Conservation (phyloP, 1,140 invertebrate genomes). For the Hermetia illucens region DNA sequence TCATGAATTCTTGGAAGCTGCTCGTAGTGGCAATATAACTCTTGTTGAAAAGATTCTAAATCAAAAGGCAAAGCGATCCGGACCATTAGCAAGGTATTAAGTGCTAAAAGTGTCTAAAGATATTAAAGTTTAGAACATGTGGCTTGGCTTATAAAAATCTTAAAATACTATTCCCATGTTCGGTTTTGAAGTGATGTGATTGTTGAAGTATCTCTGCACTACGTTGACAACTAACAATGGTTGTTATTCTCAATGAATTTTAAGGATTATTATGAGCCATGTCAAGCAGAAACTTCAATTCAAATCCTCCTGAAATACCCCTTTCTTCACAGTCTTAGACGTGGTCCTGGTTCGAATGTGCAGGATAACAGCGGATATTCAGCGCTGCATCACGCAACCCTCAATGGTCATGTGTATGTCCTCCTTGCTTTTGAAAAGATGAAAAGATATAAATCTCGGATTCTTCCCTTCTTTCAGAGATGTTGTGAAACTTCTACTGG, state of each 20-base stretch:
- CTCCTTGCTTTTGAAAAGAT: background rate
- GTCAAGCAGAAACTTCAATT: too few relatives aligned
- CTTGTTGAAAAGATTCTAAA: slow-evolving; percentile 83
- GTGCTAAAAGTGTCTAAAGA: slow-evolving; percentile 9
- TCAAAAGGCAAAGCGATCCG: slow-evolving; percentile 79
- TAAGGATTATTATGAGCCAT: too few relatives aligned
- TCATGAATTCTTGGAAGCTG: slow-evolving; percentile 89
- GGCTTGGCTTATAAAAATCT: background rate
- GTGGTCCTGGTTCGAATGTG: slow-evolving; percentile 80
- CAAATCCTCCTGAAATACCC: too few relatives aligned
- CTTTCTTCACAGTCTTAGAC: slow-evolving; percentile 61
- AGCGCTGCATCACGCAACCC: slow-evolving; percentile 82
- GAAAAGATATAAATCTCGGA: background rate
- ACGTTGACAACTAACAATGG: too few relatives aligned
- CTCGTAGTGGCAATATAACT: slow-evolving; percentile 74
- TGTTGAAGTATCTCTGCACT: too few relatives aligned
- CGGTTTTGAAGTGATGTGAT: slow-evolving; percentile 8
- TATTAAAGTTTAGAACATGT: background rate
- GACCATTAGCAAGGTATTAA: slow-evolving; percentile 79
- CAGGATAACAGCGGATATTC: slow-evolving; percentile 91
- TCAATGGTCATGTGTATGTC: slow-evolving; percentile 84
- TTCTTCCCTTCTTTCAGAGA: slow-evolving; percentile 44
- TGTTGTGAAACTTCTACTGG: slow-evolving; percentile 70
- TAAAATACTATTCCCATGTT: background rate
- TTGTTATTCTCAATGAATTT: too few relatives aligned